Evolutionary conservation across 2,113 vertebrate species (phyloP).

Genomic region (Canis aureus): DNA sequence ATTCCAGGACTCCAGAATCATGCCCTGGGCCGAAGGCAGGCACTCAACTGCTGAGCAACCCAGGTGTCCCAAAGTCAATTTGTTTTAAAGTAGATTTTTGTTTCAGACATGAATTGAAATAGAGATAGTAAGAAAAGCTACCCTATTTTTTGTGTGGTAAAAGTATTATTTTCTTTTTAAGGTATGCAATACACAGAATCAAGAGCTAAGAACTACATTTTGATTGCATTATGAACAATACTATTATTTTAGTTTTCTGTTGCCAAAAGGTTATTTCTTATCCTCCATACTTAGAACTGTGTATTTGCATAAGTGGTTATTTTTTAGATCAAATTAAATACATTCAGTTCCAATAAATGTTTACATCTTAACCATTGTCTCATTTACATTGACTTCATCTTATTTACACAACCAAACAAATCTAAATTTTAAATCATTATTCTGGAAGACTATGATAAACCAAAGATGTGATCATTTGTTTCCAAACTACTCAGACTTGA

Average conservation of each 20-base stretch:
- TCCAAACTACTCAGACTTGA: background rate
- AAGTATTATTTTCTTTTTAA: background rate
- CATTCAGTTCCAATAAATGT: background rate
- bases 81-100: conserved; percentile 16
- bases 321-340: conserved; percentile 38
- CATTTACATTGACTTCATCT: background rate
- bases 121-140: background rate
- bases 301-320: background rate
- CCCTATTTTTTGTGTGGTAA: background rate
- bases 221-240: background rate
- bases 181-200: background rate
- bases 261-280: background rate
- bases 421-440: conserved; percentile 13
- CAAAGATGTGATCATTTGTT: conserved; percentile 23
- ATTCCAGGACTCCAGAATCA: too few species aligned
- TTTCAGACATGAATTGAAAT: background rate
- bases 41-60: too few species aligned
- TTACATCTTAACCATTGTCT: conserved; percentile 3
- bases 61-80: background rate
- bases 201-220: background rate
- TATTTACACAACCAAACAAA: conserved; percentile 4
- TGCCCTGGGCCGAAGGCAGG: too few species aligned
- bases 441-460: background rate
- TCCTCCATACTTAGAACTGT: background rate
- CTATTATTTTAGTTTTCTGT: background rate